These are phyloP conservation scores for Camponotus vicinus DNA, from an alignment of 1,140 invertebrate species.

Conservation along the genomic window DNA sequence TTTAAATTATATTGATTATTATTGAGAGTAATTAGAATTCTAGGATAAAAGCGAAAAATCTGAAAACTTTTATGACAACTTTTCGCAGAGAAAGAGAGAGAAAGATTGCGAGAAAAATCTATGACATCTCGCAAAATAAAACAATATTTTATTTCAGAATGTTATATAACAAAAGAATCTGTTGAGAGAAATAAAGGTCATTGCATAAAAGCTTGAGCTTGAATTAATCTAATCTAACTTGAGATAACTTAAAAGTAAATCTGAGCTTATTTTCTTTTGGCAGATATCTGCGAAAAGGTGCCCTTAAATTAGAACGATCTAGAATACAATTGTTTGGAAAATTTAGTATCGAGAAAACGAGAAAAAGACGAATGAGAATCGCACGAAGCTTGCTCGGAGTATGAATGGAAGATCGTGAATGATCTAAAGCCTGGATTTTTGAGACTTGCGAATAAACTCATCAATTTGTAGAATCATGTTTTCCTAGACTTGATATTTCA, in stretches of 20 bases:
- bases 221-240: conserved; percentile 16
- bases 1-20: conserved; percentile 28
- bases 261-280: conserved; percentile 28
- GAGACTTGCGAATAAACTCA: conserved; percentile 28
- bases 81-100: conserved; percentile 38
- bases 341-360: background rate
- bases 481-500: background rate
- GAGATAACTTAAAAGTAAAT: background rate
- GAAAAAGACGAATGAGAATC: conserved; percentile 72
- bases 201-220: background rate
- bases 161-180: background rate
- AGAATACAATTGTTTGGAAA: conserved; percentile 38
- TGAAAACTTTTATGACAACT: conserved; percentile 32
- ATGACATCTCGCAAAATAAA: background rate
- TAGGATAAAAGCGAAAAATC: conserved; percentile 31
- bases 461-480: background rate
- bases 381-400: conserved; percentile 79
- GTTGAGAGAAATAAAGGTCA: background rate
- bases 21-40: conserved; percentile 29
- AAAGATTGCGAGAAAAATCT: background rate
- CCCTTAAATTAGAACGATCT: conserved; percentile 41
- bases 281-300: conserved; percentile 54
- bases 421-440: conserved; percentile 26
- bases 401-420: conserved; percentile 57
- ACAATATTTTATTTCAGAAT: background rate